Evolutionary conservation across 2,797 vertebrate species (phyloP).

Genomic region (Mergus octosetaceus): DNA sequence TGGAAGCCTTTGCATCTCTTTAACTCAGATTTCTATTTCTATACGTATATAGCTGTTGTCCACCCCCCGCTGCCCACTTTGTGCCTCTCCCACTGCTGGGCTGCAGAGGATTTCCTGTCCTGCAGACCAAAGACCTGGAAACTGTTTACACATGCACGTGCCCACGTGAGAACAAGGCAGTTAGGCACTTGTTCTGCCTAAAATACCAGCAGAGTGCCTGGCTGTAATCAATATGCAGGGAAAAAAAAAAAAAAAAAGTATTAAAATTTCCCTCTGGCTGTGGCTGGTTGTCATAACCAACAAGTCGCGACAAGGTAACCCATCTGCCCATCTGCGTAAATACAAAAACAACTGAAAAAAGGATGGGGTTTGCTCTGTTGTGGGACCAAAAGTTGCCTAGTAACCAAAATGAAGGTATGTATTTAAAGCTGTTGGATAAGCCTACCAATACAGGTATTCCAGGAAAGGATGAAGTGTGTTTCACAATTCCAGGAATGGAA

Average conservation of each 20-base stretch:
- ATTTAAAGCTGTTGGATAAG: not conserved
- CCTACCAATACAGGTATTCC: constrained; percentile 33
- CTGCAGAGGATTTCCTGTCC: not conserved
- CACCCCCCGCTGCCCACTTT: not conserved
- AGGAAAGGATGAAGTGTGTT: not conserved
- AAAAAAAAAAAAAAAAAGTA: not conserved
- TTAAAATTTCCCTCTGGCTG: not conserved
- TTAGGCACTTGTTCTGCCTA: not conserved
- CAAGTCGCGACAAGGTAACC: not conserved
- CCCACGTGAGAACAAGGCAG: not conserved
- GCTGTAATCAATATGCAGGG: not conserved
- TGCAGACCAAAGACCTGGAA: not conserved
- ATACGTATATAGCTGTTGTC: not conserved
- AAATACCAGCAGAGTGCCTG: not conserved
- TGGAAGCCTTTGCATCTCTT: not conserved
- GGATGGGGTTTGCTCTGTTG: not conserved
- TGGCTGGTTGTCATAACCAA: not conserved
- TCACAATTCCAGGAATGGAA: not conserved
- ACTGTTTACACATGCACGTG: not conserved
- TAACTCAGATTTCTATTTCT: not conserved
- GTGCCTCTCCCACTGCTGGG: not conserved
- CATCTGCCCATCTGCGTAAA: not conserved
- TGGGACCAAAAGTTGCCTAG: not conserved
- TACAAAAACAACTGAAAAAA: not conserved
- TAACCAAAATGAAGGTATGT: not conserved